These are phyloP conservation scores for Procapra przewalskii DNA, from an alignment of 2,113 vertebrate genomes.

Conservation along the genomic window DNA sequence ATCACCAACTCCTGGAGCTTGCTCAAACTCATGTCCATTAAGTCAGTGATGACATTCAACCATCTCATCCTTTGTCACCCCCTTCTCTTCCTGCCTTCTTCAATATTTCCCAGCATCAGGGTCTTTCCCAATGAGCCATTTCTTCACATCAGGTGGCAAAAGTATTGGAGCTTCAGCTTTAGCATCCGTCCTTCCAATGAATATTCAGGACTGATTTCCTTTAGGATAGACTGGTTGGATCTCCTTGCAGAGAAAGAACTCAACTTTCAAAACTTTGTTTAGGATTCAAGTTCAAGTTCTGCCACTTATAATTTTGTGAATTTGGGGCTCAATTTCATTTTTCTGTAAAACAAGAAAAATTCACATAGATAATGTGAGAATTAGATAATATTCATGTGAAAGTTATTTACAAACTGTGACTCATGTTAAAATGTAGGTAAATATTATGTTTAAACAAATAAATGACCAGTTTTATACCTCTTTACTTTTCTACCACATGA, in stretches of 20 bases:
- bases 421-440: background rate
- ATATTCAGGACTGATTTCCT: background rate
- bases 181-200: background rate
- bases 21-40: background rate
- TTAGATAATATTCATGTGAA: background rate
- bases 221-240: background rate
- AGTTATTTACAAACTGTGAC: background rate
- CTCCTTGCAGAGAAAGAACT: background rate
- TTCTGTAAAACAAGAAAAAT: background rate
- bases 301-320: background rate
- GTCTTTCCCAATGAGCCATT: background rate
- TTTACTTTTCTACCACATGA: background rate
- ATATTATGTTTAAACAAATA: background rate
- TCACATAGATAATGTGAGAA: background rate
- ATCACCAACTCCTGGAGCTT: background rate
- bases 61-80: background rate
- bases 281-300: background rate
- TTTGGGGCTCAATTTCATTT: background rate
- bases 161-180: background rate
- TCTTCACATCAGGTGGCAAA: background rate
- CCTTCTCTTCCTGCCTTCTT: background rate
- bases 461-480: background rate
- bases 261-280: background rate
- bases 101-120: background rate
- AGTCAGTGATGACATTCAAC: background rate